Percentiles rank a stretch among this genome's conserved stretches.
These are phyloP conservation scores for Eriocheir sinensis DNA, from an alignment of 1,140 invertebrate genomes.

Conservation along the genomic window DNA sequence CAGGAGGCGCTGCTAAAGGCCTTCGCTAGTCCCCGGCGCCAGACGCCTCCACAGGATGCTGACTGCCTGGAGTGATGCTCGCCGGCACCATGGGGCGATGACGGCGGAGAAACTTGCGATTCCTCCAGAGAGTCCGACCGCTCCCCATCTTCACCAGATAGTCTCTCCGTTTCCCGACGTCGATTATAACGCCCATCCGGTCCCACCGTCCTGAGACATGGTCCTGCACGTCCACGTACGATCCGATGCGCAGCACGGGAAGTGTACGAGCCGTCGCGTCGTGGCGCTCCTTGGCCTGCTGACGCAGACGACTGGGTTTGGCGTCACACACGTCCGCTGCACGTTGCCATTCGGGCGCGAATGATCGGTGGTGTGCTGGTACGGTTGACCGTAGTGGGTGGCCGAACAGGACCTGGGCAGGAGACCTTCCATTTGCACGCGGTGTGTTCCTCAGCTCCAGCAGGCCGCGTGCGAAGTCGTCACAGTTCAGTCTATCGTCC, in stretches of 20 bases:
- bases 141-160: too few relatives aligned
- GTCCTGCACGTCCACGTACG: not conserved
- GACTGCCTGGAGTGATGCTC: too few relatives aligned
- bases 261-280: not conserved
- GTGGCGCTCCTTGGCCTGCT: not conserved
- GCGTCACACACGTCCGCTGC: slow-evolving; percentile 25
- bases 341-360: slow-evolving; percentile 58
- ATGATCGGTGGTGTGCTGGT: slow-evolving; percentile 56
- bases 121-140: too few relatives aligned
- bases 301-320: not conserved
- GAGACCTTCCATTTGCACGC: slow-evolving; percentile 41
- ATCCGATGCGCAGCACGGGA: not conserved
- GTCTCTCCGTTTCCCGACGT: too few relatives aligned
- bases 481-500: slow-evolving; percentile 10
- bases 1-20: too few relatives aligned
- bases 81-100: too few relatives aligned
- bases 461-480: slow-evolving; percentile 51
- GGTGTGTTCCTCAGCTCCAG: slow-evolving; percentile 59
- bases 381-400: slow-evolving; percentile 37
- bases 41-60: too few relatives aligned
- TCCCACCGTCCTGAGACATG: not conserved
- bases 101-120: too few relatives aligned
- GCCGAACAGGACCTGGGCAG: slow-evolving; percentile 55
- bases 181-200: not conserved
- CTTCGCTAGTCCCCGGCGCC: too few relatives aligned